Evolutionary conservation across 2,797 vertebrate species (phyloP).

Genomic region (Morus bassanus): DNA sequence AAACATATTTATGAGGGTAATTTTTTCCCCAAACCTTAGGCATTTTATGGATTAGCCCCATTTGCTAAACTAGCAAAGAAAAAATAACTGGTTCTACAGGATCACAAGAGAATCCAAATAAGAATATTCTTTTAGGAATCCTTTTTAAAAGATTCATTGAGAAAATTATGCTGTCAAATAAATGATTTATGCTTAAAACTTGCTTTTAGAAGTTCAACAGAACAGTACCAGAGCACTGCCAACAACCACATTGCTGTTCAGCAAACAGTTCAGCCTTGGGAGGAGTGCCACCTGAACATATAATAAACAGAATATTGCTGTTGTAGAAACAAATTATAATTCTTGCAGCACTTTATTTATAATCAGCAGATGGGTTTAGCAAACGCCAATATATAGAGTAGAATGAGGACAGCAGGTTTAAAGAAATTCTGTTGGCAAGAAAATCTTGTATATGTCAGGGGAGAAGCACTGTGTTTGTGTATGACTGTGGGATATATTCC

Average conservation of each 20-base stretch:
- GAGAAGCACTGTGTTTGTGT: neutral
- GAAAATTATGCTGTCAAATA: neutral
- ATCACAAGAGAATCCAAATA: neutral
- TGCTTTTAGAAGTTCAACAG: neutral
- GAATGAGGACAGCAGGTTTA: neutral
- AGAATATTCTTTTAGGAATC: neutral
- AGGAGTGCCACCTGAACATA: fast-evolving
- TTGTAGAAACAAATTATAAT: neutral
- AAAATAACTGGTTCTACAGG: neutral
- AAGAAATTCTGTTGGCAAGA: neutral
- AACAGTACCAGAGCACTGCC: neutral
- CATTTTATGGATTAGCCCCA: neutral
- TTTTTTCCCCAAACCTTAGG: neutral
- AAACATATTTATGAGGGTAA: neutral
- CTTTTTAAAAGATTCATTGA: neutral
- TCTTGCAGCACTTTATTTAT: neutral
- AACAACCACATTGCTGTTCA: neutral
- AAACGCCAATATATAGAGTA: neutral
- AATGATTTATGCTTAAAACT: neutral
- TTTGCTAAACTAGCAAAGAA: neutral
- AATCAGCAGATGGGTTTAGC: neutral
- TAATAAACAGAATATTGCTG: neutral
- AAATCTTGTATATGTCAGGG: neutral
- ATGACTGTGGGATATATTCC: neutral
- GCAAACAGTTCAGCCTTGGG: neutral